These are phyloP conservation scores for Alces alces DNA, from an alignment of 2,113 vertebrate species.

Conservation along the genomic window DNA sequence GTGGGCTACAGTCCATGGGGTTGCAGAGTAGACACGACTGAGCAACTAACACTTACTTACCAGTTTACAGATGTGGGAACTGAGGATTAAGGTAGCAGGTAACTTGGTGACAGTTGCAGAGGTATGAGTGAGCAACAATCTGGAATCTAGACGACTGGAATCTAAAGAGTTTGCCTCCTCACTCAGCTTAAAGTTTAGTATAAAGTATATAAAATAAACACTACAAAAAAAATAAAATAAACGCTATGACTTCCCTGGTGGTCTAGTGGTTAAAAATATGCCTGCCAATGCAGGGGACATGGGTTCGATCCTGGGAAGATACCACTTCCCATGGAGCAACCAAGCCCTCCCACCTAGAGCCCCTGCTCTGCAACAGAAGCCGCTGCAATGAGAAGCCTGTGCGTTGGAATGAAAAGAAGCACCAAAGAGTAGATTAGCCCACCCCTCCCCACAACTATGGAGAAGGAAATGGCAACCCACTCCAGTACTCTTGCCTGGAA, in stretches of 20 bases:
- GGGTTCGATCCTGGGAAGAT: not conserved
- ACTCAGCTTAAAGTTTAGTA: not conserved
- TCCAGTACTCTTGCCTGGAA: too few species aligned
- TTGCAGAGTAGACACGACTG: not conserved
- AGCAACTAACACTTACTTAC: not conserved
- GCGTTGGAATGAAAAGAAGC: rapidly evolving
- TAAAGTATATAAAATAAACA: not conserved
- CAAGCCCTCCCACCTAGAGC: rapidly evolving
- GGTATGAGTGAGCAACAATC: not conserved
- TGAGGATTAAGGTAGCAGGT: not conserved
- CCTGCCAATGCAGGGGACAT: not conserved
- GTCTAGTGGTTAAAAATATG: not conserved
- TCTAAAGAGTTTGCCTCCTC: not conserved
- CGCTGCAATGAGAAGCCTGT: rapidly evolving
- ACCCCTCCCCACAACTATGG: not conserved
- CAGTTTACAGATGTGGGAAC: not conserved
- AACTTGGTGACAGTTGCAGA: not conserved
- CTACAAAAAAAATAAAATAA: not conserved
- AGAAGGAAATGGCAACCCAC: too few species aligned
- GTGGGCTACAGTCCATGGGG: not conserved
- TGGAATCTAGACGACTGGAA: not conserved
- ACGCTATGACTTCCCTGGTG: not conserved
- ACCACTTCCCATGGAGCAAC: rapidly evolving
- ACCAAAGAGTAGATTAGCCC: rapidly evolving
- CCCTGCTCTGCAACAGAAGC: not conserved